Evolutionary conservation across 2,113 vertebrate genomes (phyloP).

Genomic region (Pimephales promelas): DNA sequence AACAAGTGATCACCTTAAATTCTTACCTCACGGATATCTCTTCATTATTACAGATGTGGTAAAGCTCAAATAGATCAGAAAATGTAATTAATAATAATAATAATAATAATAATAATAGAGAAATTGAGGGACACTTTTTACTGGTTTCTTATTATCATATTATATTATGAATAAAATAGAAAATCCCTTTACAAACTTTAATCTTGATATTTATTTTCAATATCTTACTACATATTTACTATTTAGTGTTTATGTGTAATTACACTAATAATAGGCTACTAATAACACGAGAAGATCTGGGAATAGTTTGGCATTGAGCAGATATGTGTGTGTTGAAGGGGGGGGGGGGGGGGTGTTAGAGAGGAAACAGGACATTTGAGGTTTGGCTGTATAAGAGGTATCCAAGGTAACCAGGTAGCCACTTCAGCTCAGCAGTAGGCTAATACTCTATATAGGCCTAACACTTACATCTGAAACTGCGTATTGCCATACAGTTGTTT

Average conservation of each 20-base stretch:
- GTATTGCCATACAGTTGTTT: background rate
- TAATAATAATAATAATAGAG: background rate
- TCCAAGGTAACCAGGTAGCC: slow-evolving; percentile 31
- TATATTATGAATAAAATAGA: background rate
- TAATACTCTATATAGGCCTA: no score
- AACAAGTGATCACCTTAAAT: background rate
- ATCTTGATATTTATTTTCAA: background rate
- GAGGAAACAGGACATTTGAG: slow-evolving; percentile 46
- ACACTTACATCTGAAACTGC: background rate
- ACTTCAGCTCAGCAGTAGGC: slow-evolving; percentile 8
- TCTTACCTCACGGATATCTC: background rate
- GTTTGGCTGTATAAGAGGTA: slow-evolving; percentile 26
- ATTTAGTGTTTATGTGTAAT: background rate
- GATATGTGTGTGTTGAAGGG: background rate
- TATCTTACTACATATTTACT: background rate
- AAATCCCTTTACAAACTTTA: background rate
- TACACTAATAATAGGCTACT: background rate
- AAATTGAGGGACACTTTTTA: background rate
- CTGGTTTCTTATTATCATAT: background rate
- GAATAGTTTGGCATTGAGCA: slow-evolving; percentile 48
- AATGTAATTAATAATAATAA: background rate
- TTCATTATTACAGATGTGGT: background rate
- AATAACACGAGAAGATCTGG: slow-evolving; percentile 25
- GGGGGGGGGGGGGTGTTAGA: slow-evolving; percentile 28
- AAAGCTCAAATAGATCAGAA: background rate